Evolutionary conservation across 2,797 vertebrate species (phyloP), one percentile per base, ranked within the genome.

Genomic region (Rachycentron canadum): DNA sequence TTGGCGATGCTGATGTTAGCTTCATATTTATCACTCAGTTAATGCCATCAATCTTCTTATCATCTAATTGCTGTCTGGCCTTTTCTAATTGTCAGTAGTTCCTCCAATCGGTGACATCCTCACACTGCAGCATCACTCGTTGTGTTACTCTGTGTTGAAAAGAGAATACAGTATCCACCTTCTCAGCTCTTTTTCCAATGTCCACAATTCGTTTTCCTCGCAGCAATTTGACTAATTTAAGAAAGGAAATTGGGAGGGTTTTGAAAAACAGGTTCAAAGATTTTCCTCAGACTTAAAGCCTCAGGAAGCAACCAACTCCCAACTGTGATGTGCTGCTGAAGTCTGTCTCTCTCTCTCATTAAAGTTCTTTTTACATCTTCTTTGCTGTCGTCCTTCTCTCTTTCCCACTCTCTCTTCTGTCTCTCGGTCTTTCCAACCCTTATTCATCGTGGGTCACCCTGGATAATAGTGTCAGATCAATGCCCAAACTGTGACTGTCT

Each of bases 401-500:
- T 40, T 3, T 38, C 34, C 41, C 32, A 19, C 19, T 45, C 63
- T 49, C 41, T 23, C 55, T 43, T 67, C 50, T 30, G 50, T 61
- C 19, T 45, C 43, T 47, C 43, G 12, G 53, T 76, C 66, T 71
- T 78, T 76, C 53, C n/a, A 9, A 82, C 43, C 53, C 32, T 81
- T 81, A 68, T 79, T 84, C 69, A 79, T 69, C 52, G 56, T 69
- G 38, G n/a, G 76, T 81, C 84, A 83, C 41, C 41, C 65, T 61
- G 49, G 73, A 81, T 87, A 81, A 88, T 52, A 23, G 65, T 61
- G 63, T 71, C 50, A 79, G 53, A 79, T 86, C 81, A 84, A 50
- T 76, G 79, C 55, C 52, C 21, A 56, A 65, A 77, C 77, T 72
- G 73, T 73, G 68, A 71, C 69, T 50, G 57, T 36, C 73, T 66